Evolutionary conservation across 2,888 invertebrate genomes (phyloP), one percentile per base, ranked within the genome.

Genomic region (Eristalis tenax): DNA sequence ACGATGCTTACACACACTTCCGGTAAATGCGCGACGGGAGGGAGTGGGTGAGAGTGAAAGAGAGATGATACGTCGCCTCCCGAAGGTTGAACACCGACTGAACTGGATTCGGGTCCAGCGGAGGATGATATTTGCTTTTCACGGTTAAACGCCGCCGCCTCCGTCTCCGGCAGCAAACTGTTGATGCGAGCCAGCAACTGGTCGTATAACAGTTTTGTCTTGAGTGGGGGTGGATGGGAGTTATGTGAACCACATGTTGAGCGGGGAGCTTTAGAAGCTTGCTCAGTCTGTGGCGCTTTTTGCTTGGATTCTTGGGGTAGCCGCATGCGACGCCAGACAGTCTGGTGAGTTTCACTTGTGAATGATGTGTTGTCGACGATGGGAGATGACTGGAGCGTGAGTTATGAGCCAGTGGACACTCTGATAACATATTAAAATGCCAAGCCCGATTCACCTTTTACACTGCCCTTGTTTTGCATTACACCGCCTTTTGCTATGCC

Each of bases 161-260:
- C 43, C 64, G 18, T 38, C 59, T 26, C 13, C 10, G 71, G 40
- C 32, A 43, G 40, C 28, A 40, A 65, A 18, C 70, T 71, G 70
- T 70, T 70, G 76, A 61, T 69, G 50, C 43, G 28, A 59, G 59
- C 65, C 23, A 79, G 59, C 78, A 79, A 79, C 71, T 79, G 56
- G 78, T 78, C 50, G 71, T 79, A 79, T 71, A 66, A 65, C 71
- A 70, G 65, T 73, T 71, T 77, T 4, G 15, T n/a, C 18, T 22
- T 8, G 22, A 28, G 26, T 6, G 43, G 43, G 15, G 15, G 18
- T 10, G 28, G 68, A n/a, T 50, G 28, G 28, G 22, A 28, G 22
- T 32, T 15, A 43, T 64, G 28, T 65, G 38, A 64, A 70, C 63
- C 70, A 78, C 70, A 70, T 78, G 70, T 70, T 78, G 78, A 70